Evolutionary conservation across 2,797 vertebrate genomes (phyloP), one percentile per base, ranked within the genome.

Genomic region (Columba guinea): DNA sequence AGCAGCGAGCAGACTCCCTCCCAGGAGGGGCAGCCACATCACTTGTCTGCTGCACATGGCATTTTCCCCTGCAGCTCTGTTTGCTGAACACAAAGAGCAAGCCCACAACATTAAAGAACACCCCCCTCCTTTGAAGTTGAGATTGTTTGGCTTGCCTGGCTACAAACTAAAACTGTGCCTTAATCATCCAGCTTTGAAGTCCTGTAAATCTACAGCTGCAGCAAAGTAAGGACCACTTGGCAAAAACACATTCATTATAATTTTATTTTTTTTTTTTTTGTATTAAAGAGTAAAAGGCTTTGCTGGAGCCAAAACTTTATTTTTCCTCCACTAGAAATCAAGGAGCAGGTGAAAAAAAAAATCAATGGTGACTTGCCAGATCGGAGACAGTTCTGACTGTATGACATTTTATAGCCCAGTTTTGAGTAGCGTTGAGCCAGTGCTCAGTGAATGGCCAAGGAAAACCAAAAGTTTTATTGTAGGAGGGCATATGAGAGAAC

Each of bases 111-210:
- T 89, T 82, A 91, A 96, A 96, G 77, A 68, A 65, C 71, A 62
- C 11, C 68, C 84, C 73, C 26, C 21, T 58, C 53, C 91, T 96
- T 95, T 95, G 92, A 92, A 94, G 93, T 8, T 71, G 15, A 74
- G 81, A 68, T 69, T 93, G 81, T 83, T 95, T 94, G 75, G 34
- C 62, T 96, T 83, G 71, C 56, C 84, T 81, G 64, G 69, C 65
- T 90, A 81, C 86, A 84, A 84, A 95, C 59, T 86, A 52, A 91
- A 86, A 59, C 92, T 84, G 60, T 6, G 30, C 73, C 95, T 93
- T 91, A 94, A 95, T 81, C 88, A 91, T 67, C 52, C 21, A 27
- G 68, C 94, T 96, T 96, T 92, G 94, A 97, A 94, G 89, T 89
- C 44, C 82, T 64, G 56, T 71, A 94, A 84, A 94, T 74, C 74